Base-by-base conservation (phyloP, 2,888 invertebrate genomes). In the Meghimatium bilineatum region DNA sequence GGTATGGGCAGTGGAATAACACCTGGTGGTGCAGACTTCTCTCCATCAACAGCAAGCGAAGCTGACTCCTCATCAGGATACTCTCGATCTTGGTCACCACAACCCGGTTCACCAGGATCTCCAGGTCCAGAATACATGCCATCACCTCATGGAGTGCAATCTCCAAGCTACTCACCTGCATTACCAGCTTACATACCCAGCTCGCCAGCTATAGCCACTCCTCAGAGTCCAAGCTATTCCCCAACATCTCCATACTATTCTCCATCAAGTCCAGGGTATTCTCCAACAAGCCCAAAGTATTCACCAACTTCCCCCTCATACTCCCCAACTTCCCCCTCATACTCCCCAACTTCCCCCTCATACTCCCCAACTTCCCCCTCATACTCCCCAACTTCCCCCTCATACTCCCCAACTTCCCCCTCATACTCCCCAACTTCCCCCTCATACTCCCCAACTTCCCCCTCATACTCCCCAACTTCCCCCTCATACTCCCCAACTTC, bases 11-110 rank as follows among this genome's bases (percentile, higher is more conserved):
- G 97, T 94, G 98, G 97, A 84, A 98, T 99, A 98, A 99, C 99
- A 0, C 99, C 99, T 0, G 98, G 97, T 63, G 98, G 97, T 3
- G 98, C 98, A 0, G 97, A 97, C 82, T 99, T 99, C 95, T 99
- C 99, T 29, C 99, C 99, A 3, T 97, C 98, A 0, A 97, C 97
- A 3, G 97, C 97, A 3, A 98, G 97, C 10, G 99, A 99, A 92
- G 97, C 97, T 23, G 98, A 98, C 8, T 95, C 90, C 88, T 93
- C 92, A 83, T 93, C 93, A 17, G 83, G 72, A 23, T 93, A 92
- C 88, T 98, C 94, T 97, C 98, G 17, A 87, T 91, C 93, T 20
- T 92, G 92, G 92, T 92, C 92, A 23, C 93, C 93, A 10, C 91
- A 91, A 86, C 91, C 91, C 26, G 91, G 91, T 0, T 93, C 92